Conservation (phyloP, 2,113 vertebrate species). For the Sinocyclocheilus grahami region DNA sequence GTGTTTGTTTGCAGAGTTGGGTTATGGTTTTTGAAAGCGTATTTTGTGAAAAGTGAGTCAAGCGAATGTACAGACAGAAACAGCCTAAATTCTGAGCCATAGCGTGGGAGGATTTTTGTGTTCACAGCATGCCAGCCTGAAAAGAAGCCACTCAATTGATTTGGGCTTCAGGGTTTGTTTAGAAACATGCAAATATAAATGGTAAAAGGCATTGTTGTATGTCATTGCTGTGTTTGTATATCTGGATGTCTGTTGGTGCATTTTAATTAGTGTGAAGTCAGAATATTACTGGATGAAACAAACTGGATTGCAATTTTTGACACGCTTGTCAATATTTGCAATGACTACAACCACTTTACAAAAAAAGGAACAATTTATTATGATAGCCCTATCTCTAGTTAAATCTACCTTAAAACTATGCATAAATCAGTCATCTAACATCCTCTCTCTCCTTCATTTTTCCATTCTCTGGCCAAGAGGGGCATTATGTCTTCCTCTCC, state of each 20-base stretch:
- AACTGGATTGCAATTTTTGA: background rate
- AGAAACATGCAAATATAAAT: slow-evolving; percentile 4
- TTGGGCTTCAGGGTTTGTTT: slow-evolving; percentile 13
- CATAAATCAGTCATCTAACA: background rate
- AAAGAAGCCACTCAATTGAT: background rate
- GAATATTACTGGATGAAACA: too few species aligned
- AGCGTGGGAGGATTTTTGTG: background rate
- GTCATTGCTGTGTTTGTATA: slow-evolving; percentile 5
- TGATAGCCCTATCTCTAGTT: background rate
- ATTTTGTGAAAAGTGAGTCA: background rate
- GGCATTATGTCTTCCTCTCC: background rate
- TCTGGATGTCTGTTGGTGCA: too few species aligned
- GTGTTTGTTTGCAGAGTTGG: background rate
- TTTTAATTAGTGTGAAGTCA: too few species aligned
- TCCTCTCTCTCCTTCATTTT: background rate
- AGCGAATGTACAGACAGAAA: background rate
- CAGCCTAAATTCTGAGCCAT: background rate
- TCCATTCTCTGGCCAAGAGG: slow-evolving; percentile 4
- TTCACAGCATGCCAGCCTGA: slow-evolving; percentile 4
- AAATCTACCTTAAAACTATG: background rate
- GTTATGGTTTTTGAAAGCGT: background rate
- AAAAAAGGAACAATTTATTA: too few species aligned
- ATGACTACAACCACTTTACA: background rate
- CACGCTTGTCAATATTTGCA: background rate
- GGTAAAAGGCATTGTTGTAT: background rate